Evolutionary conservation across 2,888 invertebrate genomes (phyloP).

Genomic region (Torymus tubicola): DNA sequence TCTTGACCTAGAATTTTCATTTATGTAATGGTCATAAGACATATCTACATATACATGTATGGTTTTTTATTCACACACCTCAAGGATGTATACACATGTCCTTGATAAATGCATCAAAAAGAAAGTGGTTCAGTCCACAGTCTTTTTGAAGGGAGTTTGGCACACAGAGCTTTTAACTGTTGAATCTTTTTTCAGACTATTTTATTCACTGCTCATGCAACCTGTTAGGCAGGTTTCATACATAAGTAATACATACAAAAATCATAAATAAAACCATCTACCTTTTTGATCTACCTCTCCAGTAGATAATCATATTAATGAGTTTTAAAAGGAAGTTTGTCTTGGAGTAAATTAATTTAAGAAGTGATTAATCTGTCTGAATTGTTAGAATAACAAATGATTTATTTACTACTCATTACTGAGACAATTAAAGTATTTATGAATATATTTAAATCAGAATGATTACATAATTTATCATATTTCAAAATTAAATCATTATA

Average conservation of each 20-base stretch:
- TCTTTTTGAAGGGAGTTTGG: conserved; percentile 38
- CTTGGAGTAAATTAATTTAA: conserved; percentile 9
- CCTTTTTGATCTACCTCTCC: background rate
- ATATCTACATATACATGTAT: conserved; percentile 58
- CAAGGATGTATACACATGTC: conserved; percentile 46
- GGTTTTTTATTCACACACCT: conserved; percentile 49
- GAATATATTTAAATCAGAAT: background rate
- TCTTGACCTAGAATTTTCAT: conserved; percentile 58
- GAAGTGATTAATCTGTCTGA: background rate
- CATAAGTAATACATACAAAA: background rate
- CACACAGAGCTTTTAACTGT: conserved; percentile 26
- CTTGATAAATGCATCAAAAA: conserved; percentile 50
- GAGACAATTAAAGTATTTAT: background rate
- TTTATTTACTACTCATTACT: too few species aligned
- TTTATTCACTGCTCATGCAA: conserved; percentile 28
- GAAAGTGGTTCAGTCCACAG: conserved; percentile 38
- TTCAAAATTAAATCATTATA: conserved; percentile 28
- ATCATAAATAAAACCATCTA: background rate
- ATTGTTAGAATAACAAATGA: too few species aligned
- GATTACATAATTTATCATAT: conserved; percentile 10
- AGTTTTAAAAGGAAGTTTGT: conserved; percentile 16
- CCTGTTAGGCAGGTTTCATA: conserved; percentile 44
- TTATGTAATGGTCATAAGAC: conserved; percentile 61
- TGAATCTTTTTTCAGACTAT: conserved; percentile 16
- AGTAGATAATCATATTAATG: conserved; percentile 22